phyloP scores from a whole-genome alignment of 2,888 invertebrate species.

The Morinoia aosen region DNA sequence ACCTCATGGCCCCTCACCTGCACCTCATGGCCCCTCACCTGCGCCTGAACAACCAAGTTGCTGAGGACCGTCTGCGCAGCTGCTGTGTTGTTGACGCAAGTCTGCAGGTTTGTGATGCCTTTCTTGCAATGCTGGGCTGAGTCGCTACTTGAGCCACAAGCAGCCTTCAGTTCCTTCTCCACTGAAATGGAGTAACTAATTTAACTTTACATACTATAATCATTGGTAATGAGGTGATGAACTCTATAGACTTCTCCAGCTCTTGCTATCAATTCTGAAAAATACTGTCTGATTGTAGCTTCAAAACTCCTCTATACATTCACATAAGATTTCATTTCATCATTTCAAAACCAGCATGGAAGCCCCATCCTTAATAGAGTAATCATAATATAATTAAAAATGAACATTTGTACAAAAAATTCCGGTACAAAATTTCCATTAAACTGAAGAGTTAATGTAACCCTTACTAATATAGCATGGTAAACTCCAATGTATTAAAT shows the following conservation, averaged over 20 bases:
- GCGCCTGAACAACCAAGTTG: background rate
- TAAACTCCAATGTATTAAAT: no score
- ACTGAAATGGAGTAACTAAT: background rate
- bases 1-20: no score
- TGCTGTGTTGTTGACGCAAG: background rate
- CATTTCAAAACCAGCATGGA: no score
- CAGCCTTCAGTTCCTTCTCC: slow-evolving; percentile 19
- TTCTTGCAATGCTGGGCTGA: background rate
- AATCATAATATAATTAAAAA: no score
- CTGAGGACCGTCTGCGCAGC: slow-evolving; percentile 12
- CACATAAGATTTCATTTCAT: no score
- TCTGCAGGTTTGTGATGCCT: background rate
- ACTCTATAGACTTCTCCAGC: background rate
- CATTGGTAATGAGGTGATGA: background rate
- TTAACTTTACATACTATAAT: background rate
- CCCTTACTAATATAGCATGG: no score
- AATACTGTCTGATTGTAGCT: background rate
- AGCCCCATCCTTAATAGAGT: no score
- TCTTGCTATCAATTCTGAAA: background rate
- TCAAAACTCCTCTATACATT: no score
- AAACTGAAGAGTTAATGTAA: no score
- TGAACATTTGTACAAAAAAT: no score
- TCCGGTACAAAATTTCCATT: no score
- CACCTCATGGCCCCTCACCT: background rate
- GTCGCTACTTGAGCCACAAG: background rate